These are phyloP conservation scores for Etia nguti DNA, from an alignment of 2,113 vertebrate genomes.

Conservation along the genomic window DNA sequence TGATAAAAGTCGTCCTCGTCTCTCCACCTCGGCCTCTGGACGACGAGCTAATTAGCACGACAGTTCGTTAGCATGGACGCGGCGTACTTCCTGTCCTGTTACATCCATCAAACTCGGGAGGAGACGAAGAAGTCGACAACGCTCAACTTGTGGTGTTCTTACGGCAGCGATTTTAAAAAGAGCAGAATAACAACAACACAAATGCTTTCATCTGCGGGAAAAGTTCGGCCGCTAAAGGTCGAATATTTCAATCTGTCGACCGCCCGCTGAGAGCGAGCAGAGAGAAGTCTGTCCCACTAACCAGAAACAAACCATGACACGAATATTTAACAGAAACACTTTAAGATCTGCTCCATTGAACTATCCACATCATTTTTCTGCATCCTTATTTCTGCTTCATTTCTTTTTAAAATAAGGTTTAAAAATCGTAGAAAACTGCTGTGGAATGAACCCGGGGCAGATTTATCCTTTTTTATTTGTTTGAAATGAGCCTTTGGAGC, in stretches of 20 bases:
- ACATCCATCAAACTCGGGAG: background rate
- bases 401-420: background rate
- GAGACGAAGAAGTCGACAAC: background rate
- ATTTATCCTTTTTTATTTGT: too few relatives aligned
- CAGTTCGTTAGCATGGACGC: background rate
- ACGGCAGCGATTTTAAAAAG: fast-evolving
- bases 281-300: background rate
- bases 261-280: background rate
- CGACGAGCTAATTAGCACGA: background rate
- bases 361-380: background rate
- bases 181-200: background rate
- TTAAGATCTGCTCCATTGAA: background rate
- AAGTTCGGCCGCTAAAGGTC: background rate
- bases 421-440: background rate
- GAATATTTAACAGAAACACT: background rate
- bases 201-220: background rate
- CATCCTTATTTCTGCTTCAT: background rate
- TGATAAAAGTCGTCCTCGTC: background rate
- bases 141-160: background rate
- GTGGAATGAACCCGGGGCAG: too few relatives aligned
- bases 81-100: fast-evolving
- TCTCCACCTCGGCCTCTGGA: background rate
- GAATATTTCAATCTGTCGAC: background rate
- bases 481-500: background rate
- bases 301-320: background rate